A percentile compares a stretch with the other conserved stretches of the same genome.
These are phyloP conservation scores for Clusia tigrina DNA, from an alignment of 2,888 invertebrate species.

Conservation along the genomic window DNA sequence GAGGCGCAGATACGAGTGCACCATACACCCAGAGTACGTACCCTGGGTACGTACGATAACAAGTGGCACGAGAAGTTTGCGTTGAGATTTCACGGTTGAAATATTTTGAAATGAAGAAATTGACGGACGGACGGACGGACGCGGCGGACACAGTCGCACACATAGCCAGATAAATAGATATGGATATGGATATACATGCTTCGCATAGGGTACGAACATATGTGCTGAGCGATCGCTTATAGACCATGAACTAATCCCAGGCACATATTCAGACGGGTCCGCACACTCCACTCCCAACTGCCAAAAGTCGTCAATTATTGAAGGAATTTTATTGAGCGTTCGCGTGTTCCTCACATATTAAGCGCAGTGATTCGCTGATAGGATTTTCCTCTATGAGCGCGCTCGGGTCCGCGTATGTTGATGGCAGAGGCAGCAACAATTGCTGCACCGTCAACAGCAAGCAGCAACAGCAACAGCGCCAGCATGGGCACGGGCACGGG, in stretches of 20 bases:
- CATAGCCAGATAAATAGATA: slow-evolving; percentile 1
- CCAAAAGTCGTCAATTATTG: slow-evolving; percentile 41
- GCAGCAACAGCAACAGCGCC: slow-evolving; percentile 24
- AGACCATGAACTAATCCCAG: neutral
- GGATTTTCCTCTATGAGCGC: slow-evolving; percentile 22
- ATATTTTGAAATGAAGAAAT: slow-evolving; percentile 6
- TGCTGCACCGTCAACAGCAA: neutral
- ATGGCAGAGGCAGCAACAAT: neutral
- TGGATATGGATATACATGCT: no score
- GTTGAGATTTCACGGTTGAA: slow-evolving; percentile 4
- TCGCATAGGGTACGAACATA: no score
- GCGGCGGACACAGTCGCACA: slow-evolving; percentile 11
- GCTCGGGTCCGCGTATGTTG: neutral
- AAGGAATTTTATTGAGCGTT: slow-evolving; percentile 54
- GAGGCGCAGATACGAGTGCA: slow-evolving; percentile 18
- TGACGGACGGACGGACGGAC: slow-evolving; percentile 28
- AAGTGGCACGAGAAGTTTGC: slow-evolving; percentile 8
- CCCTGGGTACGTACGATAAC: slow-evolving; percentile 35
- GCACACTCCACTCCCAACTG: neutral
- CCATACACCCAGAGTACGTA: no score
- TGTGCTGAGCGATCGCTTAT: no score
- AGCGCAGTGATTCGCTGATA: slow-evolving; percentile 36
- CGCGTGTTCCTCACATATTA: slow-evolving; percentile 54
- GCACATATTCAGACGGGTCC: neutral
- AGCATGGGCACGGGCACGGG: slow-evolving; percentile 12